Base-by-base conservation (phyloP, 2,888 invertebrate genomes). In the Leptarthrus brevirostris region DNA sequence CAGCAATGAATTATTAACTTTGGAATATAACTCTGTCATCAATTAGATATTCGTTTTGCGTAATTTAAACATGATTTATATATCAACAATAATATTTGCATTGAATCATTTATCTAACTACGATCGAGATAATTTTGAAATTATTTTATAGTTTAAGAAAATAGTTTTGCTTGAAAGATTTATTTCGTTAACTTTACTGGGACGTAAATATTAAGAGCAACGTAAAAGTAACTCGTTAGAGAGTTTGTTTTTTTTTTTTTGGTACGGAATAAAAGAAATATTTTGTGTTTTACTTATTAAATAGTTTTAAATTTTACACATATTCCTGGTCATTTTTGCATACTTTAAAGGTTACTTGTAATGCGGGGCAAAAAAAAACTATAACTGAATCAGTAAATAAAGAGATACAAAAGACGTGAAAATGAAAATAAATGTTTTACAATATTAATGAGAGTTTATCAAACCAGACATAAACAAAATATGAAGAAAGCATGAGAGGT, bases 401-500 rank as follows among this genome's bases (percentile, higher is more conserved):
- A 30, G 12, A 12, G n/a, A 40, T 1, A 40, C 2, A 40, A 8
- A 30, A 40, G 40, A 40, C 3, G n/a, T 44, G 47, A 24, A 49
- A 16, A 18, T 14, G 20, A 64, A 64, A 64, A 64, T 64, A 24
- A 44, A n/a, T 44, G 1, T 64, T 47, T 64, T 26, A n/a, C 18
- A 34, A 34, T 20, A 12, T 54, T 54, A 24, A n/a, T 22, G 24
- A 52, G 69, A 30, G 26, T 34, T 1, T 24, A 52, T 52, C 34
- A 52, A 72, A 72, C 72, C 72, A 72, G 72, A 72, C 72, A 71
- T 52, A 47, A 72, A 72, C 56, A 56, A 56, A 72, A 26, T 47
- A 22, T 56, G 54, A 30, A 56, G 72, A 72, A 72, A 72, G 61
- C 72, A 72, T 72, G 72, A 72, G 72, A 72, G 72, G 56, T 12